Base-by-base conservation (phyloP, 1,140 invertebrate species). In the Geopemphigus sp. region DNA sequence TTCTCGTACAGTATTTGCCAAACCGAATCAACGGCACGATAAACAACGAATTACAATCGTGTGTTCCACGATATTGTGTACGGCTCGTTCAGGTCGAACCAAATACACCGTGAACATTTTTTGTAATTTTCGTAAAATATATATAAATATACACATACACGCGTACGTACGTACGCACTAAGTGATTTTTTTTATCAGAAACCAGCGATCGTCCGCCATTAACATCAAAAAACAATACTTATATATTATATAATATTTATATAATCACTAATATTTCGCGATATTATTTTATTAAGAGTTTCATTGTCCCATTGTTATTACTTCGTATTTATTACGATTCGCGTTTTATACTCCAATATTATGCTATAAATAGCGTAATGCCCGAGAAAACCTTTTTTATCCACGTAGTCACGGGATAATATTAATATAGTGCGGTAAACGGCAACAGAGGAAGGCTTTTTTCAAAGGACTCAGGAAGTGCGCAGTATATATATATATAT, bases 401-500 rank as follows among this genome's bases (percentile, higher is more conserved):
- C 5, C 39, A 12, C 54, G 32, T 24, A 57, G 8, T 15, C 32
- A 39, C 32, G 32, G 32, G 26, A 24, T 39, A 26, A 57, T 76
- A 76, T 76, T 76, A 76, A 76, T 76, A 76, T 57, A 76, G 73
- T 22, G 32, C 32, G 22, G 54, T 17, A 45, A 76, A 74, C 54
- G 39, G 29, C 29, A 29, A 19, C n/a, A 39, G 32, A 39, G 3
- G 32, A 39, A 8, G 32, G 32, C 11, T 39, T 76, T 61, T 59
- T 76, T 76, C 29, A 59, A 59, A 76, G 32, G 73, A 32, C 54
- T 59, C 32, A 12, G 19, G 26, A 76, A 76, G 57, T 8, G 32
- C 32, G 32, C 32, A 45, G 22, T 63, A 57, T 59, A 63, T 61
- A 45, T 78, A 47, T 59, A 63, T 61, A 45, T 78, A 47, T 39